Percentiles rank a stretch among this genome's conserved stretches.
Conservation (phyloP, 2,888 invertebrate species). For the Coelopa pilipes region DNA sequence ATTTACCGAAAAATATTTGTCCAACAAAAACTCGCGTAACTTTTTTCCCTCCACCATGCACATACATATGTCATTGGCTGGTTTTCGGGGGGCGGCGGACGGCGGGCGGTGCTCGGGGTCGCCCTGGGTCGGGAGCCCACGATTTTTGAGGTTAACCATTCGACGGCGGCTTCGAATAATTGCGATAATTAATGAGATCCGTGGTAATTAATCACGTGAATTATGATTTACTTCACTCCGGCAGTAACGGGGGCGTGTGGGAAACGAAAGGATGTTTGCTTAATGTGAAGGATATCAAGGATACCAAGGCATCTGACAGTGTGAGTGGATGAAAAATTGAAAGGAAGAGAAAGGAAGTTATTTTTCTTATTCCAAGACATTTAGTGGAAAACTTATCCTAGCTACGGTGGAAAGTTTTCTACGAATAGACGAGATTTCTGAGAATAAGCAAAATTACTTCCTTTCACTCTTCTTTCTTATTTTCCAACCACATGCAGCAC, state of each 20-base stretch:
- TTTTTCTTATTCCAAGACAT: too few species aligned
- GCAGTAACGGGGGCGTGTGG: too few species aligned
- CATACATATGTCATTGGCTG: neutral
- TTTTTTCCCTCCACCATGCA: neutral
- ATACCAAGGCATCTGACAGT: too few species aligned
- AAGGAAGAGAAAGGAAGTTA: too few species aligned
- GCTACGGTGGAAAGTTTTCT: too few species aligned
- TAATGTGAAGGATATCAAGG: neutral
- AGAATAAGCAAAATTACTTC: too few species aligned
- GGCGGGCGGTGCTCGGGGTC: neutral
- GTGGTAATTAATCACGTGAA: conserved; percentile 61
- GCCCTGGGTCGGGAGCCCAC: neutral
- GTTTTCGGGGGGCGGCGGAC: neutral
- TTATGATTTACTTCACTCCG: conserved; percentile 47
- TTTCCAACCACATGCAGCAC: too few species aligned
- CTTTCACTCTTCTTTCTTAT: too few species aligned
- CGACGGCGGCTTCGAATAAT: conserved; percentile 11
- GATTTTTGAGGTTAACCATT: conserved; percentile 15
- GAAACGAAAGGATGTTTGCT: neutral
- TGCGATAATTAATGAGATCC: conserved; percentile 57
- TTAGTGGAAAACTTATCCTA: too few species aligned
- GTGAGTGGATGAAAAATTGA: too few species aligned
- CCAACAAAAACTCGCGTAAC: conserved; percentile 33
- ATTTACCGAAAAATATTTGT: conserved; percentile 55
- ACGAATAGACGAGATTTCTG: too few species aligned